Conservation (phyloP, 2,888 invertebrate species). For the Clivina fossor region DNA sequence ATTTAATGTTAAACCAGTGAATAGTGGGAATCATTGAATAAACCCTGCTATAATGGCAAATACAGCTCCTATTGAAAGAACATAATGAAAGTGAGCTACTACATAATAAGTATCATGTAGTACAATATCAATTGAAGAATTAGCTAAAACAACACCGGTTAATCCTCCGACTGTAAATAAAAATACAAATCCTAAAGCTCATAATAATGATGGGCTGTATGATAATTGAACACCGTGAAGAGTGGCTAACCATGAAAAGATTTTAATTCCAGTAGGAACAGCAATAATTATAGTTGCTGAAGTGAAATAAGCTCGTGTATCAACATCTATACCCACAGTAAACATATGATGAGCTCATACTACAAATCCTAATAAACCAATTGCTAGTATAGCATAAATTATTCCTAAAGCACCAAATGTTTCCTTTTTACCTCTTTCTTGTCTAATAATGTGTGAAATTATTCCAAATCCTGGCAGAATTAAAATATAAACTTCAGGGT, state of each 20-base stretch:
- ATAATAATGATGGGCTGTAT: slow-evolving; percentile 62
- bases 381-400: slow-evolving; percentile 82
- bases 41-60: slow-evolving; percentile 77
- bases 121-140: slow-evolving; percentile 75
- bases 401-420: slow-evolving; percentile 72
- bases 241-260: slow-evolving; percentile 77
- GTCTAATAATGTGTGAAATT: slow-evolving; percentile 75
- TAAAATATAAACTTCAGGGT: slow-evolving; percentile 85
- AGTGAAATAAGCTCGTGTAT: slow-evolving; percentile 82
- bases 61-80: slow-evolving; percentile 76
- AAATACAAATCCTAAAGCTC: slow-evolving; percentile 75
- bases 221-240: slow-evolving; percentile 65
- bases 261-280: slow-evolving; percentile 81
- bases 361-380: slow-evolving; percentile 80
- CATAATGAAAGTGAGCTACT: slow-evolving; percentile 82
- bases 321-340: slow-evolving; percentile 80
- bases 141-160: slow-evolving; percentile 69
- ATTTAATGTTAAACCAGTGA: slow-evolving; percentile 65
- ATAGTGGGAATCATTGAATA: slow-evolving; percentile 68
- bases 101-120: slow-evolving; percentile 85
- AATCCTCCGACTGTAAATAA: slow-evolving; percentile 76
- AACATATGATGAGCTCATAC: slow-evolving; percentile 87
- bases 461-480: slow-evolving; percentile 82
- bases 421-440: slow-evolving; percentile 75
- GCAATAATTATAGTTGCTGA: slow-evolving; percentile 87